Evolutionary conservation across 2,797 vertebrate species (phyloP), one percentile per base, ranked within the genome.

Genomic region (Triplophysa yarkandensis): DNA sequence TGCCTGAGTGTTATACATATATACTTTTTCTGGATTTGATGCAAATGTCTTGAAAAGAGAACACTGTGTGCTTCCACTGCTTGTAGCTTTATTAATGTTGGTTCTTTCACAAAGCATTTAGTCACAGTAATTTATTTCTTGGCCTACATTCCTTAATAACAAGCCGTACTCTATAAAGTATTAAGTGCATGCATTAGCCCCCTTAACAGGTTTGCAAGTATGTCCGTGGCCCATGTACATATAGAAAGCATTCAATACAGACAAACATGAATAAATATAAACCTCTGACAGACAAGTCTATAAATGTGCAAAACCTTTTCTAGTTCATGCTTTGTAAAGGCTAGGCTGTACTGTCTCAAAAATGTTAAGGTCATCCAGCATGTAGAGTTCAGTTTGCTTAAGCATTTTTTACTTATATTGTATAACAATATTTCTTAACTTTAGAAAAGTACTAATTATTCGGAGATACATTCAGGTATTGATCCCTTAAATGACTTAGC

Each of bases 21-120:
- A 19, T n/a, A 32, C 17, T 19, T 58, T 11, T 4, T 5, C 3
- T 10, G 17, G 1, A 32, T 57, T n/a, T 58, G 17, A 58, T 58
- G 55, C 55, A 58, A 19, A 34, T 58, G 30, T 11, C 6, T 32
- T 11, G n/a, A 9, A 32, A 57, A 30, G 54, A 57, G 13, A 21
- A 6, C 5, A 65, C 14, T 58, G 11, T 14, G 6, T 30, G 17
- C 63, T 60, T 74, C 4, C 16, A 52, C 50, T 60, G 11, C 39
- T 52, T 66, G 27, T 23, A 66, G 16, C 6, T 79, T 79, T 71
- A 82, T 82, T 82, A 36, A 28, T 73, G 54, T 65, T 36, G 69
- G 21, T 25, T 68, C 10, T 48, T 77, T 43, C 62, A 65, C 58
- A 50, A 65, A 32, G 19, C 44, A 75, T 77, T 65, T 77, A 19